phyloP scores from a whole-genome alignment of 2,113 vertebrate species.

The Nanorana parkeri region DNA sequence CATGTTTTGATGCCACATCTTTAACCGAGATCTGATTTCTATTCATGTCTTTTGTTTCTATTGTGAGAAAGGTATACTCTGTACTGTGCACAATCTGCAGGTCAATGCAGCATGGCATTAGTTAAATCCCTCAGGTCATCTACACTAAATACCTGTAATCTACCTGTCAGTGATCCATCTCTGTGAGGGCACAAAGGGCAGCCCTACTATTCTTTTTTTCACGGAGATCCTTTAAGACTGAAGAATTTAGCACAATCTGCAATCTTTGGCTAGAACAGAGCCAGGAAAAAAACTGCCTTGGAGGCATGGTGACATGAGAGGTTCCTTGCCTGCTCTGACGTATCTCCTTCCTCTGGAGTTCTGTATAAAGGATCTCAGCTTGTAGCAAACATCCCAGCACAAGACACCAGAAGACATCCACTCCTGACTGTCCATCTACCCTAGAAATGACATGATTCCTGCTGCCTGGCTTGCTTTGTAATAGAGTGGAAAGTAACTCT shows the following conservation, averaged over 20 bases:
- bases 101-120: conserved; percentile 8
- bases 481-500: neutral
- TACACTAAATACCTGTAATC: conserved; percentile 25
- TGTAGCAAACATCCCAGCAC: conserved; percentile 62
- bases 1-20: too few species aligned
- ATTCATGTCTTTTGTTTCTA: too few species aligned
- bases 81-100: neutral
- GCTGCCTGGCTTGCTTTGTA: neutral
- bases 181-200: conserved; percentile 33
- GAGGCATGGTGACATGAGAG: conserved; percentile 48
- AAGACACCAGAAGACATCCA: conserved; percentile 48
- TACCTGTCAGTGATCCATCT: conserved; percentile 49
- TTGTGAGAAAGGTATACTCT: too few species aligned
- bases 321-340: conserved; percentile 65
- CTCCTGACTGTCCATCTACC: conserved; percentile 12
- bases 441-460: neutral
- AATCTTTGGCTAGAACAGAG: conserved; percentile 38
- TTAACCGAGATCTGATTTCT: too few species aligned
- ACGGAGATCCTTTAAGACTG: conserved; percentile 18
- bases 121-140: conserved; percentile 33
- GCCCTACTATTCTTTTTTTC: neutral
- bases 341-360: conserved; percentile 66
- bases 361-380: conserved; percentile 69
- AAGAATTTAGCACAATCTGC: conserved; percentile 18
- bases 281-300: conserved; percentile 48